Base-by-base conservation (phyloP, 2,888 invertebrate species). In the Argynnis bischoffii region DNA sequence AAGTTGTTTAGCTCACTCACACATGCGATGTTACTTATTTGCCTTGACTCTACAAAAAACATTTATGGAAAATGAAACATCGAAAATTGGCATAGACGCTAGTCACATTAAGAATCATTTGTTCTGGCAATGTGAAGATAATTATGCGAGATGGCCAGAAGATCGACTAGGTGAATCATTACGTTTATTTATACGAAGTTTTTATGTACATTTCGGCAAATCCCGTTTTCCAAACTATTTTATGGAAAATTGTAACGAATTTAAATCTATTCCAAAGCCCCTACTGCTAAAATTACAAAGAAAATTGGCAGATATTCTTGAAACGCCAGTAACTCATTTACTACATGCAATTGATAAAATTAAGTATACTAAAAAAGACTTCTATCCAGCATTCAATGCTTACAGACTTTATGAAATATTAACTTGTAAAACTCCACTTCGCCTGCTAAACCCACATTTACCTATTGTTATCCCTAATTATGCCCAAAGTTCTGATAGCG, bases 41-140 rank as follows among this genome's bases (percentile, higher is more conserved):
- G 87, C 95, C 1, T 86, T 96, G 71, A 89, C 94, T 50, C 83
- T 97, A n/a, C 94, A 95, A 73, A 96, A 96, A 81, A 94, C 95
- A 0, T 97, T 95, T 79, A 90, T 97, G 70, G 95, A 96, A 78
- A 95, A 95, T 26, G 88, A 94, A 35, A 94, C 94, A 15, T 92
- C 94, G 3, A 94, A 94, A 77, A 90, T 94, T 61, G 95, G 96
- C 6, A 87, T 97, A 26, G 94, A 95, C 16, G 92, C 95, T 0
- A 94, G 95, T 70, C 97, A 97, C 78, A 93, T 97, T 48, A 94
- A 96, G 65, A 95, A 95, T 72, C 94, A 95, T 77, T 84, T 97
- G 46, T 96, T 96, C 82, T 96, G 96, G 95, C 94, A 96, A 86
- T 95, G 96, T 75, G 96, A 97, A 85, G 93, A 94, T 69, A 94